Conservation (phyloP, 2,797 vertebrate genomes). For the Astyanax mexicanus region DNA sequence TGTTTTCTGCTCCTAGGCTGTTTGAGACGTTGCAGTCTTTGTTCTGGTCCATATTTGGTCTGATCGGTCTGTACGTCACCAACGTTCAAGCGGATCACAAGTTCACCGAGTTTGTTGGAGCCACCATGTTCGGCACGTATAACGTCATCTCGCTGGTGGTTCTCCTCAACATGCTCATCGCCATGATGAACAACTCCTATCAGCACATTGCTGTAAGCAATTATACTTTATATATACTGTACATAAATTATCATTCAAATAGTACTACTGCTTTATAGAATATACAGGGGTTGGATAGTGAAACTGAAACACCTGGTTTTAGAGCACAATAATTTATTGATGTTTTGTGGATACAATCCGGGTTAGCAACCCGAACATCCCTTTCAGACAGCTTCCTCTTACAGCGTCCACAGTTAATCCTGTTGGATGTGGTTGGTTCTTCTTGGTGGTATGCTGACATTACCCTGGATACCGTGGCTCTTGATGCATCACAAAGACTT, state of each 20-base stretch:
- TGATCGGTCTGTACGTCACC: constrained; percentile 95
- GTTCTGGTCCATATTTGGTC: constrained; percentile 98
- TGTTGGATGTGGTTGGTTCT: no score
- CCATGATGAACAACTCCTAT: constrained; percentile 99
- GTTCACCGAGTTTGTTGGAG: constrained; percentile 96
- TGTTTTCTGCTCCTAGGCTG: constrained; percentile 77
- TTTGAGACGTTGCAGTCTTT: constrained; percentile 97
- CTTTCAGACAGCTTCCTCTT: no score
- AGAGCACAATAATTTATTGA: no score
- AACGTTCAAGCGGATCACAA: constrained; percentile 88
- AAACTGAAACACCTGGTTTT: no score
- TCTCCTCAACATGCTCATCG: constrained; percentile 98
- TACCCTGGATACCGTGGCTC: no score
- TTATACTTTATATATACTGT: no score
- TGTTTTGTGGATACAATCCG: no score
- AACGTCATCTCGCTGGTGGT: constrained; percentile 97
- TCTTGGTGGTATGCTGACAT: no score
- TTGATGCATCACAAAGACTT: no score
- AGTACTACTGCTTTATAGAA: not conserved
- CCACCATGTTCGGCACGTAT: constrained; percentile 98
- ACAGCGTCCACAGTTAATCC: no score
- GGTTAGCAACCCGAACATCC: no score
- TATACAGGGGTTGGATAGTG: no score
- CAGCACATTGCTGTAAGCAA: constrained; percentile 96
- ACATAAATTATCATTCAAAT: not conserved